These are phyloP conservation scores for Pterocles burchelli DNA, from an alignment of 2,113 vertebrate species.

Conservation along the genomic window DNA sequence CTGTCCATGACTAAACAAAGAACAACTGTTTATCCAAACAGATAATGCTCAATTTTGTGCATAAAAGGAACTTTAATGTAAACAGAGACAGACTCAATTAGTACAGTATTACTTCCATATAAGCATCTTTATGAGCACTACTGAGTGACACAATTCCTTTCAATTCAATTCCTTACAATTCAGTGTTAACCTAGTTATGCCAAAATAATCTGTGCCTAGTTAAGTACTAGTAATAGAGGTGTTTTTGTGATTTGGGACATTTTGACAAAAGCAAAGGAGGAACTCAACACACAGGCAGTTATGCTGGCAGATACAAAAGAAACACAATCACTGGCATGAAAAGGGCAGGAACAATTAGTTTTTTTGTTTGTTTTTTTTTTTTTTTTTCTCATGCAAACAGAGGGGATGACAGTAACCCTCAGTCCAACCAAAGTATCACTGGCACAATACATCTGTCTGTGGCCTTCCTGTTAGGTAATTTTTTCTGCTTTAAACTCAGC, in stretches of 20 bases:
- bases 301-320: background rate
- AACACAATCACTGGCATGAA: background rate
- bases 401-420: background rate
- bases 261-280: background rate
- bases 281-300: background rate
- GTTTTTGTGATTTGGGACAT: background rate
- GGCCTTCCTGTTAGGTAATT: background rate
- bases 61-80: background rate
- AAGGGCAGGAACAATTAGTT: background rate
- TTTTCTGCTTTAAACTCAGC: background rate
- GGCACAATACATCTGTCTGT: background rate
- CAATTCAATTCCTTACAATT: background rate
- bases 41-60: background rate
- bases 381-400: background rate
- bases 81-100: background rate
- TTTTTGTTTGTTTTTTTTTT: background rate
- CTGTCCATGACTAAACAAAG: background rate
- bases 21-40: background rate
- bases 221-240: background rate
- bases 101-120: background rate
- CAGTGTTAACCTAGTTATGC: background rate
- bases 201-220: background rate
- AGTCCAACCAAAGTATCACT: background rate
- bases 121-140: background rate
- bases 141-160: background rate